Evolutionary conservation across 2,797 vertebrate species (phyloP).

Genomic region (Schizopygopsis pylzovi): DNA sequence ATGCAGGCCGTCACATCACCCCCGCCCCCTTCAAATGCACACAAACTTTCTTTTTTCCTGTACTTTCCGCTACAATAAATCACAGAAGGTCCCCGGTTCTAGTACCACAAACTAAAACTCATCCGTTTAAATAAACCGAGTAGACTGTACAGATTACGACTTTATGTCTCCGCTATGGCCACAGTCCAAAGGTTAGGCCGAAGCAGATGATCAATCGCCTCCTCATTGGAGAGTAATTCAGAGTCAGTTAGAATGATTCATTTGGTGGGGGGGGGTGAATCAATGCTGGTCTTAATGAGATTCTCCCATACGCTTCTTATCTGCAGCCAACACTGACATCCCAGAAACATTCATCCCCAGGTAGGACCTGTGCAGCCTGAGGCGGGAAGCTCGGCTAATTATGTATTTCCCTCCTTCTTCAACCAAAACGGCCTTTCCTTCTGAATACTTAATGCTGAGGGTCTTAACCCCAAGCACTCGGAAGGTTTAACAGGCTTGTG

Average conservation of each 20-base stretch:
- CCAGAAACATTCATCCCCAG: constrained; percentile 69
- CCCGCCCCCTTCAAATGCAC: constrained; percentile 21
- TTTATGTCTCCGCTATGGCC: constrained; percentile 40
- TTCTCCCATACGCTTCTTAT: constrained; percentile 74
- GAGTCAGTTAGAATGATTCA: constrained; percentile 78
- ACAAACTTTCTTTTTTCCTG: constrained; percentile 16
- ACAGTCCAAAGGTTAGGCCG: constrained; percentile 71
- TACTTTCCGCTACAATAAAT: constrained; percentile 22
- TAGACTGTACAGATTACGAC: constrained; percentile 43
- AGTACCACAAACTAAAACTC: constrained; percentile 23
- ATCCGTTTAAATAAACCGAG: constrained; percentile 46
- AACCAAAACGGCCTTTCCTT: constrained; percentile 33
- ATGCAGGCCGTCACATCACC: neutral
- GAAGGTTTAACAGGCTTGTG: constrained; percentile 12
- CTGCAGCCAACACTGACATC: constrained; percentile 73
- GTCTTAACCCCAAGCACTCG: constrained; percentile 59
- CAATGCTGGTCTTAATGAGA: constrained; percentile 75
- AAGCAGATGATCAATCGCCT: constrained; percentile 78
- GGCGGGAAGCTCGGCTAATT: constrained; percentile 37
- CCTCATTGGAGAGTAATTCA: constrained; percentile 79
- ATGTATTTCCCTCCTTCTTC: constrained; percentile 43
- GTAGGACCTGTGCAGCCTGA: constrained; percentile 46
- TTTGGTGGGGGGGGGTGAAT: constrained; percentile 71
- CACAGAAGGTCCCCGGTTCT: neutral
- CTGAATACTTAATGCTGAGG: constrained; percentile 44